Evolutionary conservation across 2,113 vertebrate species (phyloP), one percentile per base, ranked within the genome.

Genomic region (Columba livia): DNA sequence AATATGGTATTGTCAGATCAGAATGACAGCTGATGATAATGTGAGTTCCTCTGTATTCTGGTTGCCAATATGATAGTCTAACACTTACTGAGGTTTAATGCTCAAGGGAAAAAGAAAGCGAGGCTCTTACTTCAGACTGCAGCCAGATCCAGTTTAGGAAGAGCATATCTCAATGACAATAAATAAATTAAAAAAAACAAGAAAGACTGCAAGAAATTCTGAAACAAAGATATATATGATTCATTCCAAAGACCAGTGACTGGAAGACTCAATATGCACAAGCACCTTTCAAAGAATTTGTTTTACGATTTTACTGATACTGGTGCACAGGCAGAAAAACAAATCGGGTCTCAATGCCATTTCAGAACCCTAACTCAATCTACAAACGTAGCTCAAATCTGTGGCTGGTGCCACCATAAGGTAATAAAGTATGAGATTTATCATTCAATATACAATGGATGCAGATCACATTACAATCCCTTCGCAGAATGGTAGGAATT

Each of bases 1-100:
- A 91, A 91, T 87, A 65, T 1, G 1, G 89, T 36, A 94, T 90
- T 97, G 94, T 96, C 82, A 96, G 93, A 96, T 77, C 62, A 93
- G 84, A 93, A 88, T 83, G 85, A 94, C 95, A 96, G 82, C 10
- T 94, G 92, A 94, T 61, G 77, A 67, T 56, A 93, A 94, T 17
- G 36, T 6, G 4, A 80, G 44, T 90, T 92, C n/a, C 26, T 94
- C 82, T 81, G 36, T 50, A 62, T 71, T 88, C 67, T 86, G 62
- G 61, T 51, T 93, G 79, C 85, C 87, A 90, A 7, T 93, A 90
- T 73, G 79, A 50, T 24, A 91, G 79, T 85, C 72, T 67, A 80
- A 72, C 40, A 69, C 72, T 83, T 73, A 47, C 3, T 90, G 69
- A 80, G 42, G 48, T 25, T 91, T 94, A 84, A 79, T 21, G 38